Percentiles rank a stretch among this genome's conserved stretches.
Evolutionary conservation across 2,113 vertebrate species (phyloP).

Genomic region (Forbesichthys agassizii): DNA sequence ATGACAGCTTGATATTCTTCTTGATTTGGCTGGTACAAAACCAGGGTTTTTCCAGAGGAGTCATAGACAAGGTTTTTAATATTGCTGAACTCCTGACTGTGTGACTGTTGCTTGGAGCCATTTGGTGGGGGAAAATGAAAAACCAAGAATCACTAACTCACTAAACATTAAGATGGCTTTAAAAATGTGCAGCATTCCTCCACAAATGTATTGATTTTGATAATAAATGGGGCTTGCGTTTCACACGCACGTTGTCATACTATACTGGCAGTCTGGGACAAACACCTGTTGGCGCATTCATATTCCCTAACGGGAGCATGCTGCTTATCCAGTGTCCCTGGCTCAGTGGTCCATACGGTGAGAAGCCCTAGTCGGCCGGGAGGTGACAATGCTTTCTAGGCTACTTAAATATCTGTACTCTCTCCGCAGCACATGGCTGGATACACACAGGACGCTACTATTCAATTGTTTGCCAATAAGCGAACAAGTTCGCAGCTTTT

Average conservation of each 20-base stretch:
- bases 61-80: constrained; percentile 5
- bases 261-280: neutral
- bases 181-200: too few relatives aligned
- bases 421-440: too few relatives aligned
- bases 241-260: neutral
- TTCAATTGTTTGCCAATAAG: too few relatives aligned
- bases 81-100: neutral
- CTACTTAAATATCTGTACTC: too few relatives aligned
- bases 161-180: too few relatives aligned
- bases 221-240: neutral
- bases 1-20: constrained; percentile 13
- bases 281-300: constrained; percentile 50
- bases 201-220: constrained; percentile 21
- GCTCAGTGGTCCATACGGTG: neutral
- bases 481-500: too few relatives aligned
- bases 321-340: constrained; percentile 33
- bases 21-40: constrained; percentile 4
- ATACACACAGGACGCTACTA: too few relatives aligned
- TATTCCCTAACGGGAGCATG: constrained; percentile 23
- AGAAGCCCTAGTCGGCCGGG: too few relatives aligned
- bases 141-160: neutral
- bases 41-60: constrained; percentile 28
- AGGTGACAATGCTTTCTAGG: too few relatives aligned
- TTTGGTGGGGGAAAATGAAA: neutral
- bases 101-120: neutral